Evolutionary conservation across 2,113 vertebrate genomes (phyloP), one percentile per base, ranked within the genome.

Genomic region (Loxodonta africana): DNA sequence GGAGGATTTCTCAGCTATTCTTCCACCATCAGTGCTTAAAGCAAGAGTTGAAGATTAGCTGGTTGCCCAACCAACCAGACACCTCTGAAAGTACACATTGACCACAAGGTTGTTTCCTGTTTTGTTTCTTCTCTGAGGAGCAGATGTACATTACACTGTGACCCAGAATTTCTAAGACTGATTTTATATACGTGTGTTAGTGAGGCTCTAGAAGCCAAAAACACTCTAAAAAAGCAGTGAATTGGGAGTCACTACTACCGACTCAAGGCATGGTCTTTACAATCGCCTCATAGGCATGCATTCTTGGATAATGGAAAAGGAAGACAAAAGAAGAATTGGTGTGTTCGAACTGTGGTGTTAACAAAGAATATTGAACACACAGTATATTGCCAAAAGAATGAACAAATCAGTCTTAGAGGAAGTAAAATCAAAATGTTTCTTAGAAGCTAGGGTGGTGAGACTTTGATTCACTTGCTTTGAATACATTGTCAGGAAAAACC

Each of bases 121-220:
- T 94, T 65, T 30, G 8, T 60, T 73, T 67, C 81, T 95, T 90
- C 67, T 90, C 51, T 80, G 67, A 62, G 44, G 76, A 82, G 83
- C 23, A 87, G 5, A 30, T 53, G 8, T 8, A 12, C 2, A 4
- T 60, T 51, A 37, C 33, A 21, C 15, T 1, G 26, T 74, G 33
- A 71, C 41, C 57, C 51, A 37, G 10, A 14, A 74, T 41, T 81
- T 41, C 83, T 71, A 67, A 57, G n/a, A 15, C 44, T 83, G 3
- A 4, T 60, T 57, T 33, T 44, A 26, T 63, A 1, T 2, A 30
- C 6, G 12, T 33, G 17, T 33, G 65, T 30, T 41, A 65, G 20
- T 33, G 77, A 82, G n/a, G 73, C 74, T 3, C 28, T 21, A 12
- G 25, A 69, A 30, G 44, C 37, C 37, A 76, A 11, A 83, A 84